Percentiles rank a stretch among this genome's conserved stretches.
These are phyloP conservation scores for Anastrepha ludens DNA, from an alignment of 1,140 invertebrate genomes.

Conservation along the genomic window DNA sequence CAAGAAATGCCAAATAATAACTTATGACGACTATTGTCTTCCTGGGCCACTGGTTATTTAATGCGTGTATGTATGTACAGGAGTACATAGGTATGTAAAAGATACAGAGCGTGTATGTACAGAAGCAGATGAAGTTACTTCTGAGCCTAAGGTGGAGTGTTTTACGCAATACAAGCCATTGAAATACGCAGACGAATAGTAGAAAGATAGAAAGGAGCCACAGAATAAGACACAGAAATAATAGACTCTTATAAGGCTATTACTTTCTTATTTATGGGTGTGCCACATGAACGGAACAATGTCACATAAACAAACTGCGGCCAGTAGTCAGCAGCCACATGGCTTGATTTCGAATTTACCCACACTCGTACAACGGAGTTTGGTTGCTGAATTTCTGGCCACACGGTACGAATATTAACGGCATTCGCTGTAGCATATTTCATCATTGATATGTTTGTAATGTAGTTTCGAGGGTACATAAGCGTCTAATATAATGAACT, in stretches of 20 bases:
- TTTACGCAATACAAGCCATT: neutral
- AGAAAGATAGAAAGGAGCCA: neutral
- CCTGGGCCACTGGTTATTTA: neutral
- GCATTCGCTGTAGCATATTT: neutral
- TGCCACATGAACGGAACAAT: neutral
- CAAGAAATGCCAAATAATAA: constrained; percentile 4
- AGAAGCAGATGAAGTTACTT: too few species aligned
- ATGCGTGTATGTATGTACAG: neutral
- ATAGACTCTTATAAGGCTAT: constrained; percentile 9
- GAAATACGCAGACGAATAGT: neutral
- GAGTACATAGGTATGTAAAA: neutral
- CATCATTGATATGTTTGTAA: too few species aligned
- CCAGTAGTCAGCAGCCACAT: neutral
- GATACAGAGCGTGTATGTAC: neutral
- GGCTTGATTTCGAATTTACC: neutral
- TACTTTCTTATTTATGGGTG: constrained; percentile 53
- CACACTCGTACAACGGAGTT: neutral
- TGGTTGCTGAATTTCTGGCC: neutral
- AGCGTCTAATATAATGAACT: too few species aligned
- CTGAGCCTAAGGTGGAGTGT: neutral
- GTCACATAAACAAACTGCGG: constrained; percentile 34
- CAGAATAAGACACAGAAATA: neutral
- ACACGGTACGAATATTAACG: too few species aligned
- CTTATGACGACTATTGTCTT: neutral
- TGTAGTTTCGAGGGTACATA: too few species aligned